Evolutionary conservation across 1,140 invertebrate genomes (phyloP).

Genomic region (Cotesia chilonis): DNA sequence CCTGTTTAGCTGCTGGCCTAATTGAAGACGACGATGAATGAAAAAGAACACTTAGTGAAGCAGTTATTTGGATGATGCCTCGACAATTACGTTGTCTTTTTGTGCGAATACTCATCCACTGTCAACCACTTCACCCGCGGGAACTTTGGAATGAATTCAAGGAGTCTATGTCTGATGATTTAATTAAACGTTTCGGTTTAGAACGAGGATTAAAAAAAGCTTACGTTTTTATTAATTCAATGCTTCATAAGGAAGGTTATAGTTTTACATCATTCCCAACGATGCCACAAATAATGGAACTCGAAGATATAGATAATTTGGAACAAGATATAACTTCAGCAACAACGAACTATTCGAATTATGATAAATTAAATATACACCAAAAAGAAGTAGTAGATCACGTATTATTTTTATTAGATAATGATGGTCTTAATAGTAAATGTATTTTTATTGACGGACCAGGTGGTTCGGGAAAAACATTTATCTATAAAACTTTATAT

Average conservation of each 20-base stretch:
- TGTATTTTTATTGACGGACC: neutral
- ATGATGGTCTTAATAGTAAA: neutral
- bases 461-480: neutral
- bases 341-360: neutral
- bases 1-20: constrained; percentile 35
- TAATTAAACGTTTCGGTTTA: neutral
- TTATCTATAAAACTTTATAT: constrained; percentile 16
- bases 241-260: neutral
- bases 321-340: neutral
- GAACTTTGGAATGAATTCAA: neutral
- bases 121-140: neutral
- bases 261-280: neutral
- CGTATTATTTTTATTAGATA: neutral
- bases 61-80: neutral
- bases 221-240: neutral
- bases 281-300: constrained; percentile 6
- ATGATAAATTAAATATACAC: neutral
- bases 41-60: constrained; percentile 28
- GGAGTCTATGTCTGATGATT: neutral
- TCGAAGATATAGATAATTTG: neutral
- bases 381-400: constrained; percentile 20
- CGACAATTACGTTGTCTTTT: constrained; percentile 18
- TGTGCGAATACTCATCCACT: neutral
- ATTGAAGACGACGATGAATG: constrained; percentile 38
- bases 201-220: neutral